Percentiles rank a stretch among this genome's conserved stretches.
These are phyloP conservation scores for Hypolimnas misippus DNA, from an alignment of 2,888 invertebrate species.

Conservation along the genomic window DNA sequence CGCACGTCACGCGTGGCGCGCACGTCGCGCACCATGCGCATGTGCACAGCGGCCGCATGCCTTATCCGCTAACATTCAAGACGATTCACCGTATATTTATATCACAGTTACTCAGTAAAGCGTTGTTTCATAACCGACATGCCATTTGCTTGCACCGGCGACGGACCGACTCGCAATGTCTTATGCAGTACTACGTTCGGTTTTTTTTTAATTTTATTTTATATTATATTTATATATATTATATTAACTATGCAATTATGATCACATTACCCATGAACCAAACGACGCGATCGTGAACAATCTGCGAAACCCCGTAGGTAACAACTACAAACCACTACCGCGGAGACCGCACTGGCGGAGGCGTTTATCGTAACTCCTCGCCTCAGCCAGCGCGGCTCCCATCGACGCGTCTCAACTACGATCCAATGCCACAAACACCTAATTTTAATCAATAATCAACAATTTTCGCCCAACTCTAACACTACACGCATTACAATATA, in stretches of 20 bases:
- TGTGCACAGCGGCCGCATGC: conserved; percentile 37
- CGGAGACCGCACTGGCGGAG: conserved; percentile 31
- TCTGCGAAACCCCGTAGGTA: conserved; percentile 64
- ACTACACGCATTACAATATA: conserved; percentile 74
- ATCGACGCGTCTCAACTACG: conserved; percentile 59
- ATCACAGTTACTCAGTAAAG: conserved; percentile 50
- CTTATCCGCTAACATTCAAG: conserved; percentile 50
- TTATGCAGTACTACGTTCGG: conserved; percentile 40
- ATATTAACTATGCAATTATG: conserved; percentile 79
- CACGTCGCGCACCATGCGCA: conserved; percentile 9
- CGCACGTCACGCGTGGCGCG: background rate
- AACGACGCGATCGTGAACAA: conserved; percentile 73
- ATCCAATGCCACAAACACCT: conserved; percentile 79
- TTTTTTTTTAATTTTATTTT: conserved; percentile 42
- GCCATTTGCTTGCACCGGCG: conserved; percentile 15
- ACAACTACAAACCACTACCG: conserved; percentile 66
- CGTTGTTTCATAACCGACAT: conserved; percentile 33
- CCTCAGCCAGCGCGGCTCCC: conserved; percentile 29
- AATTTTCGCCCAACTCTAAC: conserved; percentile 81
- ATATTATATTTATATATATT: conserved; percentile 59
- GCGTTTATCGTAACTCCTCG: conserved; percentile 9
- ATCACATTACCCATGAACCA: conserved; percentile 81
- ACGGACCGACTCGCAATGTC: conserved; percentile 31
- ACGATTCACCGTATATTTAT: conserved; percentile 63
- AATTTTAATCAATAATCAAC: conserved; percentile 84